Evolutionary conservation across 2,113 vertebrate genomes (phyloP).

Genomic region (Pseudopipra pipra): DNA sequence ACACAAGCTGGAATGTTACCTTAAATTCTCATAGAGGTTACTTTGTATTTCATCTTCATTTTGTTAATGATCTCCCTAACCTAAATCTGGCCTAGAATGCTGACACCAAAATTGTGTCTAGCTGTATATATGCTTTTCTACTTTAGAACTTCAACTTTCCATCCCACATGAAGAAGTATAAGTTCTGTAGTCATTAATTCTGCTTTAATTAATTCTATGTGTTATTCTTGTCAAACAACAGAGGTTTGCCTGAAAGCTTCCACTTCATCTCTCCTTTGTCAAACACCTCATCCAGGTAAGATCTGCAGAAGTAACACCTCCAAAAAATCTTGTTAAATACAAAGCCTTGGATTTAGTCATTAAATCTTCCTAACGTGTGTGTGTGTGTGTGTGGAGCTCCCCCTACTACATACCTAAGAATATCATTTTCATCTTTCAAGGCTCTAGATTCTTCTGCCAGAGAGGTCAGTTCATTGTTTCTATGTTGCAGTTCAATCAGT

Average conservation of each 20-base stretch:
- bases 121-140: neutral
- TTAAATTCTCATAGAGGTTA: neutral
- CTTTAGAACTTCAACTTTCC: neutral
- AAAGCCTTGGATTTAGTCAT: neutral
- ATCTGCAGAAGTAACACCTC: neutral
- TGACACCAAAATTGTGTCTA: neutral
- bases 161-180: neutral
- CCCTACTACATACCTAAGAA: constrained; percentile 82
- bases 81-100: neutral
- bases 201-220: neutral
- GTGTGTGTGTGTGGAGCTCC: neutral
- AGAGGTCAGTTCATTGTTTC: constrained; percentile 91
- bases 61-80: neutral
- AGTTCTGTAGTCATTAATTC: neutral
- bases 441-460: constrained; percentile 94
- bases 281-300: neutral
- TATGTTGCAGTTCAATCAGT: constrained; percentile 91
- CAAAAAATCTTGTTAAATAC: neutral
- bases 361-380: neutral
- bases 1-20: neutral
- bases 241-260: neutral
- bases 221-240: neutral
- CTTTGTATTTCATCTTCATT: neutral
- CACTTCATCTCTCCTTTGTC: neutral
- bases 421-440: constrained; percentile 93